phyloP scores from a whole-genome alignment of 2,888 invertebrate species.

The Parascotia fuliginaria region DNA sequence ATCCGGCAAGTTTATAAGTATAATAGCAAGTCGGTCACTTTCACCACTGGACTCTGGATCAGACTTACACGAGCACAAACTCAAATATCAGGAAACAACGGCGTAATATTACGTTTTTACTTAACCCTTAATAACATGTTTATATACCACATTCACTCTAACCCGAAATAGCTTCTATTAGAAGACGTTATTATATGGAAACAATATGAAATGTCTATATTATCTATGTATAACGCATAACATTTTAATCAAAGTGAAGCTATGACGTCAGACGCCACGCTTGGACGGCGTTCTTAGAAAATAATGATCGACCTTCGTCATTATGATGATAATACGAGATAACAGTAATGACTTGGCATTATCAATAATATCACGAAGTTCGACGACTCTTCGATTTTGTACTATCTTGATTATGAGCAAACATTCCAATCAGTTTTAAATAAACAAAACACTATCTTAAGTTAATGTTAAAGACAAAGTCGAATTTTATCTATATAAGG shows the following conservation, averaged over 20 bases:
- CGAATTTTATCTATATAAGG: neutral
- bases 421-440: slow-evolving; percentile 34
- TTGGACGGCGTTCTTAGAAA: slow-evolving; percentile 51
- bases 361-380: slow-evolving; percentile 61
- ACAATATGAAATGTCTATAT: neutral
- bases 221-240: slow-evolving; percentile 4
- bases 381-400: slow-evolving; percentile 56
- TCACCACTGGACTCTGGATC: no score
- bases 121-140: no score
- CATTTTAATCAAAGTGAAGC: slow-evolving; percentile 28
- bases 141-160: neutral
- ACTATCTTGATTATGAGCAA: slow-evolving; percentile 58
- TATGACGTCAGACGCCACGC: slow-evolving; percentile 30
- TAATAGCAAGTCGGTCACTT: no score
- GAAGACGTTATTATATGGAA: neutral
- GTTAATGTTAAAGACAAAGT: slow-evolving; percentile 15
- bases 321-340: slow-evolving; percentile 71
- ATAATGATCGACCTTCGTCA: slow-evolving; percentile 55
- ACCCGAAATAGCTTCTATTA: slow-evolving; percentile 1
- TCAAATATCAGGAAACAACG: no score
- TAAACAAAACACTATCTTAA: slow-evolving; percentile 18
- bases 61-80: no score
- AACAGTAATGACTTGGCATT: slow-evolving; percentile 66
- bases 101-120: no score
- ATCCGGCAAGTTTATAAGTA: no score